phyloP scores from a whole-genome alignment of 2,113 vertebrate genomes.

The Lophius piscatorius region DNA sequence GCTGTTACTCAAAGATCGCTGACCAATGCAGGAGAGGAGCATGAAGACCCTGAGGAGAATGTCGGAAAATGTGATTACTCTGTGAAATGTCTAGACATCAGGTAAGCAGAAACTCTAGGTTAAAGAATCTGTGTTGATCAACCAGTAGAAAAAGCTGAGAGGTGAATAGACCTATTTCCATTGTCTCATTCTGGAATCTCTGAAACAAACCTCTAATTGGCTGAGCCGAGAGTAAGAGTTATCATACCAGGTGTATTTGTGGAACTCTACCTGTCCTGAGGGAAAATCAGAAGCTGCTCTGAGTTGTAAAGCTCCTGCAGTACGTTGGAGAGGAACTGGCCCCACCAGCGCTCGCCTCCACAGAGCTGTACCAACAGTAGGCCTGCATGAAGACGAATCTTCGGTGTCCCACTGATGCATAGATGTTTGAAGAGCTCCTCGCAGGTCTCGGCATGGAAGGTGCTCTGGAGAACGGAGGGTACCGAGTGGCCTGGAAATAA shows the following conservation, averaged over 20 bases:
- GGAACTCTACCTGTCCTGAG: slow-evolving; percentile 90
- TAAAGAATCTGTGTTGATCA: too few species aligned
- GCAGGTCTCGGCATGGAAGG: slow-evolving; percentile 95
- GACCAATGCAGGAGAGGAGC: slow-evolving; percentile 98
- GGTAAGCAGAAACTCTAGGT: too few species aligned
- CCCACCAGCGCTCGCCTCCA: slow-evolving; percentile 98
- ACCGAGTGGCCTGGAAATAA: slow-evolving; percentile 87
- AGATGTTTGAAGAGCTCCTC: slow-evolving; percentile 98
- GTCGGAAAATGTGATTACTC: neutral
- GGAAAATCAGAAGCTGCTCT: slow-evolving; percentile 97
- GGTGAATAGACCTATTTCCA: too few species aligned
- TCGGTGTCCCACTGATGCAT: slow-evolving; percentile 97
- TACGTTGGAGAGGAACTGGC: slow-evolving; percentile 97
- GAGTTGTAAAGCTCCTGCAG: slow-evolving; percentile 99
- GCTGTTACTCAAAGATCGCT: slow-evolving; percentile 97
- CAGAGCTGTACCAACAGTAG: slow-evolving; percentile 96
- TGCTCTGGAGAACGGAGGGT: slow-evolving; percentile 94
- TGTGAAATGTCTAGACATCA: too few species aligned
- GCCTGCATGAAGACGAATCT: slow-evolving; percentile 94
- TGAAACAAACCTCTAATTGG: too few species aligned
- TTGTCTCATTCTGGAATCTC: too few species aligned
- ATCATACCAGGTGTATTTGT: neutral
- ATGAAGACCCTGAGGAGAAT: slow-evolving; percentile 89
- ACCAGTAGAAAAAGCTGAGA: too few species aligned
- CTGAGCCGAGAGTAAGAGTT: too few species aligned